Conservation (phyloP, 2,888 invertebrate genomes). For the Caenorhabditis parvicauda region DNA sequence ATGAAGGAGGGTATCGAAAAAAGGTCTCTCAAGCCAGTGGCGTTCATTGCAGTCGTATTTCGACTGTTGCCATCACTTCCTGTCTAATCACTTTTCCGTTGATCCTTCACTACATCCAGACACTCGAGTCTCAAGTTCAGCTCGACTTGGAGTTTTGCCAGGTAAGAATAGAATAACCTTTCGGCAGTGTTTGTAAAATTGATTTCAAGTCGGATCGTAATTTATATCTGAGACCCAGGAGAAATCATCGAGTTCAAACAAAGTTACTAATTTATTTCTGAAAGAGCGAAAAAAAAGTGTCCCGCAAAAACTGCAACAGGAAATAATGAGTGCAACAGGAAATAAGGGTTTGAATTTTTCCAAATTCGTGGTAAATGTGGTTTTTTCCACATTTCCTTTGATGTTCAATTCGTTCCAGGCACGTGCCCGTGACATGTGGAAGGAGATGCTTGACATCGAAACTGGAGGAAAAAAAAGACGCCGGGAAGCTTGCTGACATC, state of each 20-base stretch:
- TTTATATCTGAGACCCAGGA: too few species aligned
- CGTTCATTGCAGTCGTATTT: slow-evolving; percentile 61
- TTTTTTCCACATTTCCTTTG: too few species aligned
- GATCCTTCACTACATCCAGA: slow-evolving; percentile 61
- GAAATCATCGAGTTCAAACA: too few species aligned
- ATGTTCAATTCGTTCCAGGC: slow-evolving; percentile 30
- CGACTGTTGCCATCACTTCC: slow-evolving; percentile 51
- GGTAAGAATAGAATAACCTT: slow-evolving; percentile 17
- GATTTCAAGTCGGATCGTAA: too few species aligned
- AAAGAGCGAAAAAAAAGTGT: too few species aligned
- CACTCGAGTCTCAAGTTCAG: slow-evolving; percentile 59
- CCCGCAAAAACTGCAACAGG: too few species aligned
- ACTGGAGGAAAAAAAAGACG: slow-evolving; percentile 52
- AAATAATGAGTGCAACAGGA: not conserved
- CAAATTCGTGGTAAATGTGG: too few species aligned
- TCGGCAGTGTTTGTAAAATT: not conserved
- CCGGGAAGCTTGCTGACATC: slow-evolving; percentile 53
- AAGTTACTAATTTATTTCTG: too few species aligned
- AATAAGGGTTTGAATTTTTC: too few species aligned
- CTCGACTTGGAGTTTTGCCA: slow-evolving; percentile 61
- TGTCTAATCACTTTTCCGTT: slow-evolving; percentile 61
- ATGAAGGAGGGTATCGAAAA: slow-evolving; percentile 32
- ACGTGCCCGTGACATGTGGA: slow-evolving; percentile 62
- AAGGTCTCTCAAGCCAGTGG: slow-evolving; percentile 54
- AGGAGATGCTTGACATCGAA: slow-evolving; percentile 61